Conservation (phyloP, 2,113 vertebrate species). For the Atractosteus spatula region DNA sequence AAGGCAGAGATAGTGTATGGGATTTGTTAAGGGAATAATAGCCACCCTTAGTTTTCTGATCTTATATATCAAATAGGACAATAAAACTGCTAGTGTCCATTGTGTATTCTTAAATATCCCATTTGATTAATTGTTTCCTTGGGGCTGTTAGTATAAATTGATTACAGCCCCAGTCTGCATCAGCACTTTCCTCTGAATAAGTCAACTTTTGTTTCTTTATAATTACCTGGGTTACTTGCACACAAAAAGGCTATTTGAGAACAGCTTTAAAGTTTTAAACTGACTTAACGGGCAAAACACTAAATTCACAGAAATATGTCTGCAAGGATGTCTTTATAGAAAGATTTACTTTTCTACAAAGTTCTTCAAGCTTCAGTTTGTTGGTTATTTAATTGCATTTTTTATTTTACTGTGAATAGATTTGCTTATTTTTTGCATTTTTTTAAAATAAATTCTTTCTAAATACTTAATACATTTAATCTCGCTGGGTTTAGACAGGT, state of each 20-base stretch:
- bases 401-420: constrained; percentile 4
- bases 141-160: constrained; percentile 52
- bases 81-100: constrained; percentile 49
- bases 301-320: constrained; percentile 35
- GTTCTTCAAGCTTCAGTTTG: neutral
- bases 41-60: constrained; percentile 36
- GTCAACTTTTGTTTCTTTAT: constrained; percentile 48
- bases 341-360: no score
- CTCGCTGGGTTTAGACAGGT: no score
- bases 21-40: constrained; percentile 19
- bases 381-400: constrained; percentile 17
- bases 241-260: constrained; percentile 39
- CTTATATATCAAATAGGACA: constrained; percentile 49
- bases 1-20: constrained; percentile 2
- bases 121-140: constrained; percentile 60
- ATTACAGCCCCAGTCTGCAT: constrained; percentile 44
- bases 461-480: no score
- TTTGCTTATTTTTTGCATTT: no score
- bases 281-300: constrained; percentile 33
- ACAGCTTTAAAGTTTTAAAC: constrained; percentile 29
- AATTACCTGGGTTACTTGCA: constrained; percentile 46
- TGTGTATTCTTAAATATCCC: constrained; percentile 59
- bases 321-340: neutral
- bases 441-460: no score
- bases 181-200: constrained; percentile 57